phyloP scores from a whole-genome alignment of 2,113 vertebrate genomes.

The Gyps fulvus region DNA sequence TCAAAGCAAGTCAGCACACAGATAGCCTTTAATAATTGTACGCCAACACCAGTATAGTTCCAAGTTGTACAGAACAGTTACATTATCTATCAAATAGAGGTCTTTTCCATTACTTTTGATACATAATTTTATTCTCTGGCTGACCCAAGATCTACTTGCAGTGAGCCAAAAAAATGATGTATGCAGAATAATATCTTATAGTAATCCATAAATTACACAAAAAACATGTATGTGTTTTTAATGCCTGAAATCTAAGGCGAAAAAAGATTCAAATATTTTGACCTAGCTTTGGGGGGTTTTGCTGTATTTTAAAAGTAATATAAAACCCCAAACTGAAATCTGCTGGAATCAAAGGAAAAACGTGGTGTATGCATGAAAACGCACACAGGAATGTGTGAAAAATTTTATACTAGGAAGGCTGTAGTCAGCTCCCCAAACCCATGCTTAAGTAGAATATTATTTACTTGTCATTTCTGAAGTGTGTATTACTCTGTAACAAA shows the following conservation, averaged over 20 bases:
- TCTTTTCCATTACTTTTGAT: constrained; percentile 26
- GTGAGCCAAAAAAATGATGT: constrained; percentile 30
- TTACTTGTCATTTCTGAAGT: neutral
- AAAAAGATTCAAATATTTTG: neutral
- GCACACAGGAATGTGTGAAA: neutral
- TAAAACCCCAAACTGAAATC: neutral
- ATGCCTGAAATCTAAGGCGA: neutral
- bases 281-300: neutral
- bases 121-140: constrained; percentile 31
- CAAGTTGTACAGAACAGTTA: neutral
- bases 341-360: neutral
- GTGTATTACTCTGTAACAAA: neutral
- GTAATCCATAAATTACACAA: constrained; percentile 7
- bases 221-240: neutral
- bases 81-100: neutral
- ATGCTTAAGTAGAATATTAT: neutral
- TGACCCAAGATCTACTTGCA: neutral
- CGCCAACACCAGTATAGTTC: neutral
- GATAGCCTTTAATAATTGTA: neutral
- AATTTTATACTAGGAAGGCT: neutral
- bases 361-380: neutral
- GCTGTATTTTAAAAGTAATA: neutral
- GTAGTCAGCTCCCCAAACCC: neutral
- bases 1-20: neutral
- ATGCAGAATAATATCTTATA: neutral